Conservation (phyloP, 2,797 vertebrate species). For the Argyrosomus regius region DNA sequence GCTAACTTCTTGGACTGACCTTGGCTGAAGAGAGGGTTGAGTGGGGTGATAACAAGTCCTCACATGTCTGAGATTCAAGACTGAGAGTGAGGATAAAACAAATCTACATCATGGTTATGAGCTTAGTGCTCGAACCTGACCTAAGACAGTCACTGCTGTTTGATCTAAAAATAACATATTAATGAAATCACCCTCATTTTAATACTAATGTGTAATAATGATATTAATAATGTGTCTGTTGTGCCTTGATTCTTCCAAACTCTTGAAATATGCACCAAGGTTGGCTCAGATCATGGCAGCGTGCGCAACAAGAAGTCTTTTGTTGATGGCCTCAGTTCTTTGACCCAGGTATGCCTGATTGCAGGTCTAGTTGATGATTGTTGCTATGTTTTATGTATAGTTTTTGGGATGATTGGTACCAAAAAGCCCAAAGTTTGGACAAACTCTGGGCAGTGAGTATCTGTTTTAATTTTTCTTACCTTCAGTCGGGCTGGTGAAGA, state of each 20-base stretch:
- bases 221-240: background rate
- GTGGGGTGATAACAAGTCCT: slow-evolving; percentile 13
- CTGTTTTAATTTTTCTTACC: slow-evolving; percentile 77
- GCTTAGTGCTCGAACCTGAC: background rate
- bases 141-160: background rate
- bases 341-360: background rate
- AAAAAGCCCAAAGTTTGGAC: background rate
- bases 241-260: background rate
- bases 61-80: background rate
- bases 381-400: background rate
- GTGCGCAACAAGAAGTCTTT: background rate
- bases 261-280: background rate
- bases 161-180: background rate
- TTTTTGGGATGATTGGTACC: no score
- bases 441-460: background rate
- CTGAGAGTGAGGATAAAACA: background rate
- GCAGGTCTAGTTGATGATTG: background rate
- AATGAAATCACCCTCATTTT: background rate
- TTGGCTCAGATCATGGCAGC: background rate
- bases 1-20: slow-evolving; percentile 39
- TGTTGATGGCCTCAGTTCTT: no score
- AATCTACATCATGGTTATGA: background rate
- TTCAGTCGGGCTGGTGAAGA: slow-evolving; percentile 91
- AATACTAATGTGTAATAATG: background rate
- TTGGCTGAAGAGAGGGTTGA: slow-evolving; percentile 40